Conservation (phyloP, 2,888 invertebrate species). For the Lysandra coridon region DNA sequence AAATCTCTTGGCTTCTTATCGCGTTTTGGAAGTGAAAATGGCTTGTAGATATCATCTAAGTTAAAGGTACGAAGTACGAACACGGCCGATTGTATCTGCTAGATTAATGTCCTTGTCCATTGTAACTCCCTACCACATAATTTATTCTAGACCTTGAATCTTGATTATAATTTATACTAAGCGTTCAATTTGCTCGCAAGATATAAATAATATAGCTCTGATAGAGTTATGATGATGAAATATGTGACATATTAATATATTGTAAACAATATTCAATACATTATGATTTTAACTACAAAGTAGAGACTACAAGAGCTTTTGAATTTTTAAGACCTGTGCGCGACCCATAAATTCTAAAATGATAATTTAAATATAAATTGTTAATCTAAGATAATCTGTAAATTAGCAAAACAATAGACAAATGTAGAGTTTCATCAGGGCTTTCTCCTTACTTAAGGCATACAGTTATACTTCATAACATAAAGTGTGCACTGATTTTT, state of each 20-base stretch:
- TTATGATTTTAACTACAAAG: neutral
- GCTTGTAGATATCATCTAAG: slow-evolving; percentile 71
- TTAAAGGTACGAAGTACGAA: slow-evolving; percentile 55
- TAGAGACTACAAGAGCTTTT: neutral
- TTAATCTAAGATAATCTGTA: no score
- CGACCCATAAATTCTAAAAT: neutral
- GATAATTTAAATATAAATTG: neutral
- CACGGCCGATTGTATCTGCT: slow-evolving; percentile 64
- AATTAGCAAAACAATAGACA: no score
- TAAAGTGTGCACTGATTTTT: neutral
- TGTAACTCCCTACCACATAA: slow-evolving; percentile 52
- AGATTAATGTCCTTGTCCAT: slow-evolving; percentile 69
- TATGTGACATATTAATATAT: neutral
- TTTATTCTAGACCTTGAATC: slow-evolving; percentile 46
- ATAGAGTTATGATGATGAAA: slow-evolving; percentile 15
- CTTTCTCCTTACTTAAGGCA: neutral
- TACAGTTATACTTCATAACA: no score
- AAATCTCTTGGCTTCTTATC: slow-evolving; percentile 36
- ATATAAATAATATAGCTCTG: neutral
- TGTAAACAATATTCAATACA: neutral
- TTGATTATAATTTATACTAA: slow-evolving; percentile 23
- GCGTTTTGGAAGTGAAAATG: slow-evolving; percentile 47
- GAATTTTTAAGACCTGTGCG: neutral
- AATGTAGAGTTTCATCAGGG: no score
- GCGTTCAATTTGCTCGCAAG: slow-evolving; percentile 18